Evolutionary conservation across 2,888 invertebrate genomes (phyloP), one percentile per base, ranked within the genome.

Genomic region (Limnephilus marmoratus): DNA sequence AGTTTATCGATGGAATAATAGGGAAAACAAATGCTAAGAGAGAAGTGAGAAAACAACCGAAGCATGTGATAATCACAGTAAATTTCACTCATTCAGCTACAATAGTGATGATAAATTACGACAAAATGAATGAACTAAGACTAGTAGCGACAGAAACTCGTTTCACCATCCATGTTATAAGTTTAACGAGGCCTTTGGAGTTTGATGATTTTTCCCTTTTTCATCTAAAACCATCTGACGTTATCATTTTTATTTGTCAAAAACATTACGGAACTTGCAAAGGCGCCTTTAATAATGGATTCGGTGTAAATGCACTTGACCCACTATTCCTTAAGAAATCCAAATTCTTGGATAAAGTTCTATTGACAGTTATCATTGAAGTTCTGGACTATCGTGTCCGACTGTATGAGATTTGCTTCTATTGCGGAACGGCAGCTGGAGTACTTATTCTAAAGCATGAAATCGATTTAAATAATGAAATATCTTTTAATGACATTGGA

Each of bases 371-470:
- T 4, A 41, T 85, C 45, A 85, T 85, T 2, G 85, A 85, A 85
- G n/a, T 85, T 37, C 1, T 41, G 12, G 85, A 45, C 9, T 41
- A 85, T 45, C n/a, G 37, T 2, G 49, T 85, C 5, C 18, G 85
- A 45, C n/a, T 85, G 24, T 85, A 85, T 13, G 85, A 85, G 9
- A n/a, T 85, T n/a, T 85, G 85, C 41, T 85, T 41, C 41, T 85
- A n/a, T n/a, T 85, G 85, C 13, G 41, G n/a, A n/a, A 85, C 85
- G 4, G n/a, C n/a, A 41, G 85, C 85, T 41, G 45, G 41, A 85
- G n/a, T 41, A 41, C 45, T 85, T 2, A 85, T 7, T 9, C n/a
- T 7, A 45, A 45, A 45, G n/a, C 45, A 85, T 13, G 85, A 85
- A 85, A 45, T 85, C 13, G 41, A 45, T 37, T 45, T 85, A 12